Conservation (phyloP, 2,888 invertebrate species). For the Eupeodes luniger region DNA sequence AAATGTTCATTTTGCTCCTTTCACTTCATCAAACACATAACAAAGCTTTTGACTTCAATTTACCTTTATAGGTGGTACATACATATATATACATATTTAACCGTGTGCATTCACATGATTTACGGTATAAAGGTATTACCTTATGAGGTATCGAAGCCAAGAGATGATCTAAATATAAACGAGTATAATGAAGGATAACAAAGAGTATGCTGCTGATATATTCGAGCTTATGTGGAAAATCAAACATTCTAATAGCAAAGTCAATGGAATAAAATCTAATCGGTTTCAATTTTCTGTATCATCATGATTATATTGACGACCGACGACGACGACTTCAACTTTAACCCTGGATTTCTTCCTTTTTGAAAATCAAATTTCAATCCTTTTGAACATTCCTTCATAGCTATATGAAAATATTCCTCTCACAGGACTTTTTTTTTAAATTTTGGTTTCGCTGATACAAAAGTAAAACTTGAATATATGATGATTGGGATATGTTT, state of each 20-base stretch:
- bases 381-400: conserved; percentile 22
- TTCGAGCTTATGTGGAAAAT: conserved; percentile 11
- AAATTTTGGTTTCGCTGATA: neutral
- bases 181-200: neutral
- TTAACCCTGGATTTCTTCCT: too few relatives aligned
- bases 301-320: conserved; percentile 33
- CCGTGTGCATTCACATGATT: conserved; percentile 24
- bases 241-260: conserved; percentile 36
- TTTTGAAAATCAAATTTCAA: conserved; percentile 25
- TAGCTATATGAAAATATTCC: neutral
- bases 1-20: conserved; percentile 4
- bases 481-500: neutral
- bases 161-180: neutral
- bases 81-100: neutral
- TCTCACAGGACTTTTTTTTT: neutral
- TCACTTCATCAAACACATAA: conserved; percentile 15
- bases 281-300: conserved; percentile 53
- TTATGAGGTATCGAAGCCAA: neutral
- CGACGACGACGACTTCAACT: neutral
- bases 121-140: neutral
- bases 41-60: conserved; percentile 12
- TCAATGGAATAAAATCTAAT: conserved; percentile 58
- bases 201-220: neutral
- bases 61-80: neutral
- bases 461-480: conserved; percentile 28